Conservation (phyloP, 2,888 invertebrate species). For the Magallana nippona region DNA sequence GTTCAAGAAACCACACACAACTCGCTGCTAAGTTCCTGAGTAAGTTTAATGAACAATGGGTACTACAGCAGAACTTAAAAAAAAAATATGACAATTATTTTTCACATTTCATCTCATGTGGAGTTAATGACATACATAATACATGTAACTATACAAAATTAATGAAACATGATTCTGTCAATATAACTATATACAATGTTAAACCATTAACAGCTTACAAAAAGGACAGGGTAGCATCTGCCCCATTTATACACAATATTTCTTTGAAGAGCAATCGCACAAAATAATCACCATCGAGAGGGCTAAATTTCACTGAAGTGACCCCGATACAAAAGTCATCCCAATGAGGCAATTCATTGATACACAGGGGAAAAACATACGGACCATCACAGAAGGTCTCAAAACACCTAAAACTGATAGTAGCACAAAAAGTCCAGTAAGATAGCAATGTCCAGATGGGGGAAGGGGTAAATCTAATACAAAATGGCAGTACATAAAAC, state of each 20-base stretch:
- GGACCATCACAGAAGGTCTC: conserved; percentile 16
- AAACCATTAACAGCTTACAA: conserved; percentile 5
- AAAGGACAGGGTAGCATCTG: background rate
- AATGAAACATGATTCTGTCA: conserved; percentile 26
- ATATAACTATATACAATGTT: conserved; percentile 36
- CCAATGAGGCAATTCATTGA: background rate
- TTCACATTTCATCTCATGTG: conserved; percentile 34
- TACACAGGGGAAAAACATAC: background rate
- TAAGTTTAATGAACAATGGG: conserved; percentile 40
- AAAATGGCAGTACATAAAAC: conserved; percentile 35
- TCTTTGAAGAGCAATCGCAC: background rate
- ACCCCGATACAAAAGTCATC: background rate
- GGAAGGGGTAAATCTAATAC: background rate
- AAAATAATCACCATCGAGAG: conserved; percentile 1
- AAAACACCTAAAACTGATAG: conserved; percentile 7
- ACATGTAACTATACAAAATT: conserved; percentile 31
- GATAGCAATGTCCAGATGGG: background rate
- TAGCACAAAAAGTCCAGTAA: conserved; percentile 32
- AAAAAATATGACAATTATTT: background rate
- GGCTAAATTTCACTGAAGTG: background rate
- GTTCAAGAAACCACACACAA: background rate
- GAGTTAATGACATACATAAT: conserved; percentile 35
- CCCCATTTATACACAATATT: conserved; percentile 24
- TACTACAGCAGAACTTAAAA: conserved; percentile 38
- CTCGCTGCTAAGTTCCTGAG: conserved; percentile 27